Percentiles rank a stretch among this genome's conserved stretches.
Conservation (phyloP, 2,797 vertebrate species). For the Chaetophractus vellerosus region DNA sequence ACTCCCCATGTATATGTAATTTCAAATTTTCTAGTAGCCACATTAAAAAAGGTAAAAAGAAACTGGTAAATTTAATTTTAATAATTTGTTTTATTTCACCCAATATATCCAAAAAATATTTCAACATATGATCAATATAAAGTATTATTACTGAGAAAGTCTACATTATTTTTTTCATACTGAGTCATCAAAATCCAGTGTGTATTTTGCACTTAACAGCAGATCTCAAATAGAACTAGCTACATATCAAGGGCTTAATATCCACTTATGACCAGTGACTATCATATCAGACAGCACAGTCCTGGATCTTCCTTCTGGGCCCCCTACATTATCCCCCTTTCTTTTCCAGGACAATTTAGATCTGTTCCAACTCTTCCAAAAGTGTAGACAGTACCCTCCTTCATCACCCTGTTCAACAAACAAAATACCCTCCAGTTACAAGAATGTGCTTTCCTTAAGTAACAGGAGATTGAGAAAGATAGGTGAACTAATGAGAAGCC, state of each 20-base stretch:
- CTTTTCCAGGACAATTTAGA: no score
- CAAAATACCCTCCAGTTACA: no score
- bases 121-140: neutral
- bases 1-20: neutral
- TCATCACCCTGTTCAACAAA: no score
- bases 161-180: neutral
- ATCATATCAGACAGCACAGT: no score
- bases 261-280: neutral
- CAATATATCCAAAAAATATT: neutral
- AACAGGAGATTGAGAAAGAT: no score
- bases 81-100: conserved; percentile 17
- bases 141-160: neutral
- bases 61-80: neutral
- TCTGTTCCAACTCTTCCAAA: no score
- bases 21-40: neutral
- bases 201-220: neutral
- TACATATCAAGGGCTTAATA: neutral
- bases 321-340: no score
- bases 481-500: no score
- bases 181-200: neutral
- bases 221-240: neutral
- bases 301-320: no score
- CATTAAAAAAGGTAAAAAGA: neutral
- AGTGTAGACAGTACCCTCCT: no score
- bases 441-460: no score